These are phyloP conservation scores for Tetrapedia diversipes DNA, from an alignment of 2,888 invertebrate species.

Conservation along the genomic window DNA sequence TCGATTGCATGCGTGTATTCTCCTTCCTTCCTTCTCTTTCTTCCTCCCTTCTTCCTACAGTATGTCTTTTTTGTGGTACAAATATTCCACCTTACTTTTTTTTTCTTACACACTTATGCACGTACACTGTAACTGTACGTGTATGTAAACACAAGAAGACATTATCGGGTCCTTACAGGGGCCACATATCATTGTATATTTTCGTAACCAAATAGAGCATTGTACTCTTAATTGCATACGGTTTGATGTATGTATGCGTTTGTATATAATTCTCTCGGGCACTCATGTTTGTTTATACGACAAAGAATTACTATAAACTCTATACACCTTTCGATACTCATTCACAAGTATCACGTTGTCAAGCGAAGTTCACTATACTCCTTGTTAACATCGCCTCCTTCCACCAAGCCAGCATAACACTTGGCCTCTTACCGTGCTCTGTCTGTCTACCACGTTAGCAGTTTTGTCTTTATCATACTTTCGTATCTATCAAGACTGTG, in stretches of 20 bases:
- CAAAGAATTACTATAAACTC: conserved; percentile 74
- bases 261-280: conserved; percentile 18
- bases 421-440: conserved; percentile 58
- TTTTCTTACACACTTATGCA: conserved; percentile 53
- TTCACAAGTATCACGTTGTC: conserved; percentile 39
- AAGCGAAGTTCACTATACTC: conserved; percentile 70
- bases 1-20: conserved; percentile 41
- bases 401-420: conserved; percentile 73
- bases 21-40: conserved; percentile 30
- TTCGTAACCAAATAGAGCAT: conserved; percentile 39
- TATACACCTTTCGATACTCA: conserved; percentile 66
- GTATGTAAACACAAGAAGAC: conserved; percentile 66
- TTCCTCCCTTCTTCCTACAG: conserved; percentile 23
- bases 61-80: conserved; percentile 43
- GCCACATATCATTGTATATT: conserved; percentile 48
- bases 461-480: conserved; percentile 40
- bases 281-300: conserved; percentile 56
- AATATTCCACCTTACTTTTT: conserved; percentile 44
- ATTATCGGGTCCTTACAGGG: conserved; percentile 58
- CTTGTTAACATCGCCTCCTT: conserved; percentile 48
- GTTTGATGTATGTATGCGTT: conserved; percentile 19
- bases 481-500: conserved; percentile 34
- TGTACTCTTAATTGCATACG: conserved; percentile 34
- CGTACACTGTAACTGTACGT: conserved; percentile 47
- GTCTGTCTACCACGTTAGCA: conserved; percentile 57